phyloP scores from a whole-genome alignment of 1,140 invertebrate genomes.

The Orius laevigatus region DNA sequence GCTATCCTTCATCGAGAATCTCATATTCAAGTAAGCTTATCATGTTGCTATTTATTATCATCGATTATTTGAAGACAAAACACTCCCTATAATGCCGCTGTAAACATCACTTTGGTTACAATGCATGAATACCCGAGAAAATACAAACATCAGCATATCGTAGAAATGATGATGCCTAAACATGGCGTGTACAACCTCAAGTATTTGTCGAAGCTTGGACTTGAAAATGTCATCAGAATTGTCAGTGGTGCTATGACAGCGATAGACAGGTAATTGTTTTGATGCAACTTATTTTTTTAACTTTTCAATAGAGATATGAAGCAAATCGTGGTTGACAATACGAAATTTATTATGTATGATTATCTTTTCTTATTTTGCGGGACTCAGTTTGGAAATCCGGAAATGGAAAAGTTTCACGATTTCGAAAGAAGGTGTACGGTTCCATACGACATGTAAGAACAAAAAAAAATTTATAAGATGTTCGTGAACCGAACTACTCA shows the following conservation, averaged over 20 bases:
- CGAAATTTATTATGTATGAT: conserved; percentile 37
- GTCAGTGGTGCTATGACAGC: conserved; percentile 32
- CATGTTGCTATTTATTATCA: background rate
- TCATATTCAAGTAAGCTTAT: conserved; percentile 38
- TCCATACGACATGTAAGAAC: conserved; percentile 1
- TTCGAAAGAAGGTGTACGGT: conserved; percentile 20
- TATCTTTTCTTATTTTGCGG: conserved; percentile 41
- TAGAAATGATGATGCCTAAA: conserved; percentile 31
- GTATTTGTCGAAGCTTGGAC: conserved; percentile 32
- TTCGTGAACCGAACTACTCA: background rate
- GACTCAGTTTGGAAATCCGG: conserved; percentile 37
- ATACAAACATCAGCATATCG: conserved; percentile 22
- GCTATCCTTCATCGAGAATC: conserved; percentile 45
- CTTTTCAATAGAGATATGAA: conserved; percentile 32
- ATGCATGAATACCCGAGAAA: conserved; percentile 38
- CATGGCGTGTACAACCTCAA: conserved; percentile 31
- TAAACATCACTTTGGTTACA: conserved; percentile 44
- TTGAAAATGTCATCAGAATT: conserved; percentile 35
- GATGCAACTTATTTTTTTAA: conserved; percentile 7
- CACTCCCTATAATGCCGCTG: too few species aligned
- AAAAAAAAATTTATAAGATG: background rate
- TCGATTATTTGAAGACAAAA: background rate
- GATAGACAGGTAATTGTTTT: conserved; percentile 33
- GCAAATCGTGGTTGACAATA: conserved; percentile 33
- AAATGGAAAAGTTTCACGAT: conserved; percentile 21